Evolutionary conservation across 64 coral and sea anemone genomes (phyloP), one percentile per base, ranked within the genome.

Genomic region (Stichodactyla helianthus): DNA sequence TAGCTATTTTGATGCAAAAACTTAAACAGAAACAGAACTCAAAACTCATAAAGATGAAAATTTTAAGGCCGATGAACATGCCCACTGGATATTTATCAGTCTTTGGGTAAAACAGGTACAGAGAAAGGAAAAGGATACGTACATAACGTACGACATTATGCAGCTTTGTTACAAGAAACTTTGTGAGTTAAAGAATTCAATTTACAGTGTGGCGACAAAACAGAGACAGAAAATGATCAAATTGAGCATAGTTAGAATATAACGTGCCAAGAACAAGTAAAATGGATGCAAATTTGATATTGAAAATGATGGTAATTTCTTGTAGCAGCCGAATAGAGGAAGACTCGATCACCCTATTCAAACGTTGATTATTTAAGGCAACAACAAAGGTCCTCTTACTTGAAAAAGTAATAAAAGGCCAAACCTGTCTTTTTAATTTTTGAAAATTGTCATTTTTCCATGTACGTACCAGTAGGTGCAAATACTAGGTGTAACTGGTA

Each of bases 391-490:
- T 68, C 25, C 12, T 74, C 27, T 74, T 74, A 74, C 68, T 74
- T 74, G 68, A 74, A 74, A 74, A 74, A 74, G 68, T 31, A 74
- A 74, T 74, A 74, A 74, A 74, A 74, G 27, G 68, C 23, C n/a
- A 23, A 27, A 9, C 23, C 25, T 74, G 68, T 74, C 68, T 31
- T 31, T 31, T 74, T 74, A 74, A 23, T 28, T 31, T 28, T 74
- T 0, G 68, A 74, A 74, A 11, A 74, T 28, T 74, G 68, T 74
- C n/a, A 74, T 26, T 28, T 74, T 27, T 74, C 31, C 7, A 74
- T 74, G 23, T 74, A 27, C 8, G 26, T 74, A 74, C 7, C 27
- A 65, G 20, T 65, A 6, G 22, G 27, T 74, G 68, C 68, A 74
- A 74, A 74, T 23, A 74, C 22, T 74, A 26, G n/a, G 68, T 9